Evolutionary conservation across 2,888 invertebrate species (phyloP), one percentile per base, ranked within the genome.

Genomic region (Hypsopygia costalis): DNA sequence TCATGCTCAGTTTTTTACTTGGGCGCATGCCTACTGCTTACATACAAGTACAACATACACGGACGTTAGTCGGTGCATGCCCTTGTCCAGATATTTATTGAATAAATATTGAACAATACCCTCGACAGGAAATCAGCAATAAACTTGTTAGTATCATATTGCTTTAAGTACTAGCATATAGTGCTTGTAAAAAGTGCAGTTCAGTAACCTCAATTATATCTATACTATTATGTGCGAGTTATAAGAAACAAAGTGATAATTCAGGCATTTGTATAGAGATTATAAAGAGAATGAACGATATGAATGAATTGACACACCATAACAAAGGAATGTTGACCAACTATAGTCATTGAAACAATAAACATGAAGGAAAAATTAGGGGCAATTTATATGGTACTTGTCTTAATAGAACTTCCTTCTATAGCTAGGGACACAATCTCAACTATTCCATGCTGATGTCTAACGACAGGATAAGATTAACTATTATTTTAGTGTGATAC

Each of bases 381-480:
- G 79, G 62, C 85, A 86, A 85, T 85, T 75, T 77, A 65, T 65
- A 55, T 52, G 43, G 61, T 72, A 66, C 71, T 69, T 64, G 55
- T 70, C 77, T 74, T 81, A 83, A 83, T 81, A 70, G 79, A 70
- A 87, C 86, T 79, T 87, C 87, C 87, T 77, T 55, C 75, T 82
- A 75, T 64, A 70, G 59, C 53, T 60, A 64, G 56, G 64, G 51
- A 52, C 58, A 54, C 54, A 48, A 61, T 65, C 61, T 65, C 49
- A 66, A 69, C 65, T 68, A 58, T 37, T 40, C 4, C 16, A 4
- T 16, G 16, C 2, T 16, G 16, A 16, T 4, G 16, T 16, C n/a
- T n/a, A n/a, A n/a, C n/a, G n/a, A n/a, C n/a, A n/a, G n/a, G n/a
- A n/a, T n/a, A n/a, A n/a, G n/a, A n/a, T n/a, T n/a, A n/a, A n/a